Evolutionary conservation across 2,888 invertebrate species (phyloP).

Genomic region (Lithophane ornitopus): DNA sequence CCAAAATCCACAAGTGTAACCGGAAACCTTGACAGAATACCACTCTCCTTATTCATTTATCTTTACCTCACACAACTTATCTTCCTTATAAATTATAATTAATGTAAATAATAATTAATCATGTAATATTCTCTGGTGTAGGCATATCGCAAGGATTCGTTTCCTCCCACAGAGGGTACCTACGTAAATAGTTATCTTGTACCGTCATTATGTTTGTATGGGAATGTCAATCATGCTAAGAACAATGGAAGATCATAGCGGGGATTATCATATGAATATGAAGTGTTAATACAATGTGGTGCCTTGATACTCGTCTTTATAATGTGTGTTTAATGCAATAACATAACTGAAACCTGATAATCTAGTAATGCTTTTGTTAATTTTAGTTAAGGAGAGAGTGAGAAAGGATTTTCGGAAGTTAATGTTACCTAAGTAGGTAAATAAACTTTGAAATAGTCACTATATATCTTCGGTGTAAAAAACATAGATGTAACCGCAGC

Average conservation of each 20-base stretch:
- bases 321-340: not conserved
- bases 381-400: not conserved
- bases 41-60: slow-evolving; percentile 22
- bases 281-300: slow-evolving; percentile 24
- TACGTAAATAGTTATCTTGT: slow-evolving; percentile 57
- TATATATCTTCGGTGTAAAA: not conserved
- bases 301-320: slow-evolving; percentile 8
- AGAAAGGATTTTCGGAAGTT: not conserved
- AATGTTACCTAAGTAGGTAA: not conserved
- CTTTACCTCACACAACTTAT: not conserved
- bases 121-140: slow-evolving; percentile 44
- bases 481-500: too few relatives aligned
- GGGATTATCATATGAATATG: slow-evolving; percentile 45
- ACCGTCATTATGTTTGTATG: slow-evolving; percentile 58
- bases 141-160: slow-evolving; percentile 59
- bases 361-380: not conserved
- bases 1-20: not conserved
- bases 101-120: slow-evolving; percentile 48
- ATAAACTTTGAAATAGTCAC: not conserved
- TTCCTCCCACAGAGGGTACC: slow-evolving; percentile 56
- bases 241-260: slow-evolving; percentile 63
- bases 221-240: slow-evolving; percentile 62
- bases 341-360: not conserved
- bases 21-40: slow-evolving; percentile 34
- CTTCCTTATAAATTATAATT: slow-evolving; percentile 33